Evolutionary conservation across 2,113 vertebrate genomes (phyloP), one percentile per base, ranked within the genome.

Genomic region (Alexandromys fortis): DNA sequence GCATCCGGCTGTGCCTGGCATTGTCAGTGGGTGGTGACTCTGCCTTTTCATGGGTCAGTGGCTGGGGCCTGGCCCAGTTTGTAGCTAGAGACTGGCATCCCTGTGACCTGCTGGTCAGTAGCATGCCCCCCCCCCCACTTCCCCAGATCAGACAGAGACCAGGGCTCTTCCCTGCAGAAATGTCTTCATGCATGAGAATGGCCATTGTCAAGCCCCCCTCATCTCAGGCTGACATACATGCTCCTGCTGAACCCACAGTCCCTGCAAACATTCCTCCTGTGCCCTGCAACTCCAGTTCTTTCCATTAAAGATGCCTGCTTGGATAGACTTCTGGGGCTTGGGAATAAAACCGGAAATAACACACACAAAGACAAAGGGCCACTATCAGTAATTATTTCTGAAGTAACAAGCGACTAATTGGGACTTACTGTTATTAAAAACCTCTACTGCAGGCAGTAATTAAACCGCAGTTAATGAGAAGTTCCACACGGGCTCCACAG

Each of bases 341-440:
- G 79, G 81, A 95, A 95, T 42, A 86, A 95, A 91, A 68, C 75
- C 22, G 55, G 77, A 92, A 95, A 72, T 86, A 96, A 85, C 86
- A 85, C 89, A 77, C 83, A 85, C 89, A 81, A 92, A 95, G 93
- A 97, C 88, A 94, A 97, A 96, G 91, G 52, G 86, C 58, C 65
- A 89, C 1, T 79, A 94, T 70, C 91, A 65, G 94, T 95, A 94
- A 97, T 97, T 97, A 95, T 97, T 96, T 95, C 96, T 97, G 68
- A 97, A 97, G 76, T 90, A 97, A 96, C 75, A 91, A 96, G 96
- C 96, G 96, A 90, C 94, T 97, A 97, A 98, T 86, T 95, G 86
- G 88, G 75, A 97, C 95, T 95, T 82, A 58, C 73, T 96, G 8
- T 98, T 98, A 98, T 89, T 96, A 97, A 96, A 96, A 96, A 89